phyloP scores from a whole-genome alignment of 2,888 invertebrate species.

The Lamproptera curius region DNA sequence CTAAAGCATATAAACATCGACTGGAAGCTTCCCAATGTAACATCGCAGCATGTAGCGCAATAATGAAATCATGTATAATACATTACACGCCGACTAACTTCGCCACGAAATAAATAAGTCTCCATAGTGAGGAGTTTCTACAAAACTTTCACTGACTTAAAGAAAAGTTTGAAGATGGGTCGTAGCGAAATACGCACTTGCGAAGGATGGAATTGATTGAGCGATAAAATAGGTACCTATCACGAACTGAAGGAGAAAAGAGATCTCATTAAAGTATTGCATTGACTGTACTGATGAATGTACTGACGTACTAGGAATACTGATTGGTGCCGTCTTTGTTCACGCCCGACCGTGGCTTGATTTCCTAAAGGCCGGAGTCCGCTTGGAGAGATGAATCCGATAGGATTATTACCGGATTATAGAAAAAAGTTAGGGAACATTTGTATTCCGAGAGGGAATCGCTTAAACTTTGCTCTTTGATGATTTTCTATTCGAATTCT shows the following conservation, averaged over 20 bases:
- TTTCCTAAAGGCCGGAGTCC: slow-evolving; percentile 2
- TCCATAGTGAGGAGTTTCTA: background rate
- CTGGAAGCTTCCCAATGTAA: too few relatives aligned
- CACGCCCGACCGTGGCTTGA: slow-evolving; percentile 31
- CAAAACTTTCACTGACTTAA: slow-evolving; percentile 12
- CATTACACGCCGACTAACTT: too few relatives aligned
- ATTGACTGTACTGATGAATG: slow-evolving; percentile 57
- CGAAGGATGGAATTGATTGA: slow-evolving; percentile 26
- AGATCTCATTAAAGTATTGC: slow-evolving; percentile 66
- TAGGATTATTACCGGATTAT: background rate
- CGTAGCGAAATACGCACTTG: slow-evolving; percentile 16
- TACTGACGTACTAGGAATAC: slow-evolving; percentile 42
- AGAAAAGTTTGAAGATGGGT: slow-evolving; percentile 8
- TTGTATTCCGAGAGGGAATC: too few relatives aligned
- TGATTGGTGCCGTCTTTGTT: slow-evolving; percentile 37
- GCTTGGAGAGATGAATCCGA: background rate
- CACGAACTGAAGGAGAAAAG: too few relatives aligned
- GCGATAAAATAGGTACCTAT: too few relatives aligned
- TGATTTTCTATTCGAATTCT: too few relatives aligned
- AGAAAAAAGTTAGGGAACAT: background rate
- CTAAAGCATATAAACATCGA: too few relatives aligned
- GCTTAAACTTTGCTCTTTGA: too few relatives aligned
- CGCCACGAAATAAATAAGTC: too few relatives aligned
- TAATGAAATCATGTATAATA: too few relatives aligned
- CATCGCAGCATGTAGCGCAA: too few relatives aligned